A percentile compares a stretch with the other conserved stretches of the same genome.
These are phyloP conservation scores for Echeneis naucrates DNA, from an alignment of 2,797 vertebrate species.

Conservation along the genomic window DNA sequence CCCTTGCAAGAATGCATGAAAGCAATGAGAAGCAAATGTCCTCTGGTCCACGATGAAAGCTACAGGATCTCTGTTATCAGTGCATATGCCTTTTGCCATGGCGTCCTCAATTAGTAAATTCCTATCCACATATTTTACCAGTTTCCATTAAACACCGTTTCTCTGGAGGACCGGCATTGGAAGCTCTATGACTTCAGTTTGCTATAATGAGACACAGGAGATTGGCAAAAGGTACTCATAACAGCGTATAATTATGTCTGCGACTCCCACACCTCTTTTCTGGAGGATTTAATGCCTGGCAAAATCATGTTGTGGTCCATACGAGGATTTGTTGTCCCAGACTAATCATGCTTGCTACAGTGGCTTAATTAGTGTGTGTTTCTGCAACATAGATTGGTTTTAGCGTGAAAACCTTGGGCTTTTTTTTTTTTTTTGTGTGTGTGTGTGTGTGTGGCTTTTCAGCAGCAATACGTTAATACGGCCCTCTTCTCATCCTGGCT, in stretches of 20 bases:
- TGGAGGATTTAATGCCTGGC: slow-evolving; percentile 75
- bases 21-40: slow-evolving; percentile 24
- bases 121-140: slow-evolving; percentile 61
- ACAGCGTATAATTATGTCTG: slow-evolving; percentile 76
- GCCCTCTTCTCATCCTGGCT: not conserved
- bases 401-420: slow-evolving; percentile 55
- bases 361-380: slow-evolving; percentile 76
- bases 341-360: slow-evolving; percentile 76
- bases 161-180: slow-evolving; percentile 50
- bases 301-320: slow-evolving; percentile 75
- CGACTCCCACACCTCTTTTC: slow-evolving; percentile 73
- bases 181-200: slow-evolving; percentile 58
- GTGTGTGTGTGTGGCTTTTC: slow-evolving; percentile 30
- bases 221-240: slow-evolving; percentile 79
- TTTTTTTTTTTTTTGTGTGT: too few species aligned
- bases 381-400: slow-evolving; percentile 63
- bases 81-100: slow-evolving; percentile 42
- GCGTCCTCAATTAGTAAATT: slow-evolving; percentile 68
- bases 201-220: slow-evolving; percentile 77
- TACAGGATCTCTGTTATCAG: slow-evolving; percentile 24
- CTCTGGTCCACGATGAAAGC: slow-evolving; percentile 18
- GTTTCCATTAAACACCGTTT: slow-evolving; percentile 62
- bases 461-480: not conserved
- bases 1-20: slow-evolving; percentile 47
- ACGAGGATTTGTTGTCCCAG: slow-evolving; percentile 76